Evolutionary conservation across 2,113 vertebrate species (phyloP), one percentile per base, ranked within the genome.

Genomic region (Nothoprocta perdicaria): DNA sequence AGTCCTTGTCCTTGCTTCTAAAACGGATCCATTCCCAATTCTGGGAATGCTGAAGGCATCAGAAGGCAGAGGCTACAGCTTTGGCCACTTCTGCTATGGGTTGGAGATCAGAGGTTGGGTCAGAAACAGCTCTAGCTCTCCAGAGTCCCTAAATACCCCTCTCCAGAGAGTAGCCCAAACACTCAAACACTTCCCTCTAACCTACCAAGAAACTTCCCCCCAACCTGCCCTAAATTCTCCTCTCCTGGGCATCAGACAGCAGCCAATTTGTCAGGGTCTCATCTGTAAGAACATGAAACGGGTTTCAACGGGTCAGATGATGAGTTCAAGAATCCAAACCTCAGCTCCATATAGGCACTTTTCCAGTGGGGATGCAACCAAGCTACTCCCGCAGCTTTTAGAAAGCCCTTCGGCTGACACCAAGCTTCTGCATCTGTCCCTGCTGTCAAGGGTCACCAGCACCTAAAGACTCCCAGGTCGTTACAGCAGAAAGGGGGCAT

Each of bases 281-380:
- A 0, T 26, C 43, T n/a, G 17, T 1, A 4, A 22, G 24, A 33
- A 9, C 14, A 0, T 8, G 14, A 2, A 4, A 3, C 2, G 31
- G 3, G 15, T 0, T 7, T 0, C 12, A 3, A 2, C 6, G n/a
- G 33, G 22, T 17, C 33, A 43, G 18, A 0, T 0, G 13, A 26
- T 0, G 14, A 58, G 10, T 6, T 29, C 1, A 41, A 76, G 52
- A 9, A 45, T 19, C 22, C 23, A 35, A 60, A 48, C 24, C 38
- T 40, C 55, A 13, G 67, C 9, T 48, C 35, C 43, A 7, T 1
- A 14, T 21, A 1, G 4, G 38, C 27, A 6, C 1, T 2, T 7
- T 13, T 35, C 16, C 66, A 71, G 33, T 16, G 6, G 43, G 43
- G 31, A 78, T 50, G 61, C 5, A 15, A 19, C 19, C 23, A 50